Evolutionary conservation across 1,140 invertebrate genomes (phyloP).

Genomic region (Spodoptera frugiperda): DNA sequence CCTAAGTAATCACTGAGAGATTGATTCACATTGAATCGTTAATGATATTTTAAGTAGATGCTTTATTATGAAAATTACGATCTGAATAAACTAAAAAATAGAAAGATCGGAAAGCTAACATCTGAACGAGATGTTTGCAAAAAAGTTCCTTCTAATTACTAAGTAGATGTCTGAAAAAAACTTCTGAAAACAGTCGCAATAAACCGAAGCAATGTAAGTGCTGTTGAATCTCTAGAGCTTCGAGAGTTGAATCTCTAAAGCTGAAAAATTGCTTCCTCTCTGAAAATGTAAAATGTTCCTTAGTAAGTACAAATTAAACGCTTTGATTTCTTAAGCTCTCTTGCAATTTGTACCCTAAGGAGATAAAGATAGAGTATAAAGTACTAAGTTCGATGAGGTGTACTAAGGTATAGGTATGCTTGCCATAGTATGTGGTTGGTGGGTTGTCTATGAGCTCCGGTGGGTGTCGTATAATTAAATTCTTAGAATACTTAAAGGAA

Average conservation of each 20-base stretch:
- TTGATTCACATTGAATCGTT: no score
- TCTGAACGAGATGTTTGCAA: not conserved
- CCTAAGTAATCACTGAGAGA: no score
- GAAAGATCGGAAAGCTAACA: no score
- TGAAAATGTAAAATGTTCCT: slow-evolving; percentile 28
- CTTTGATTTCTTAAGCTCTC: not conserved
- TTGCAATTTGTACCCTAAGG: not conserved
- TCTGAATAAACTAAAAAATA: no score
- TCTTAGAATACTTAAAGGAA: slow-evolving; percentile 17
- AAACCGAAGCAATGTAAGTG: slow-evolving; percentile 24
- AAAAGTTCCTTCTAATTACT: not conserved
- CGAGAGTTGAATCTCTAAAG: slow-evolving; percentile 8
- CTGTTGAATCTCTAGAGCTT: slow-evolving; percentile 17
- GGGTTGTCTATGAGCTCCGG: slow-evolving; percentile 10
- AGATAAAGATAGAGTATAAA: not conserved
- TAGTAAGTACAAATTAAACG: slow-evolving; percentile 31
- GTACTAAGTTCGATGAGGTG: not conserved
- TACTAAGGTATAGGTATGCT: no score
- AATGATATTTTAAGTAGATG: no score
- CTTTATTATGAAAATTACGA: no score
- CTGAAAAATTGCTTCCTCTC: slow-evolving; percentile 24
- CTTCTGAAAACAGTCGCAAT: slow-evolving; percentile 5
- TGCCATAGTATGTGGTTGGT: slow-evolving; percentile 14
- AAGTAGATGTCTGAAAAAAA: not conserved
- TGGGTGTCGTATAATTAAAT: slow-evolving; percentile 28